These are phyloP conservation scores for Amblyopsis rosae DNA, from an alignment of 2,113 vertebrate genomes.

Conservation along the genomic window DNA sequence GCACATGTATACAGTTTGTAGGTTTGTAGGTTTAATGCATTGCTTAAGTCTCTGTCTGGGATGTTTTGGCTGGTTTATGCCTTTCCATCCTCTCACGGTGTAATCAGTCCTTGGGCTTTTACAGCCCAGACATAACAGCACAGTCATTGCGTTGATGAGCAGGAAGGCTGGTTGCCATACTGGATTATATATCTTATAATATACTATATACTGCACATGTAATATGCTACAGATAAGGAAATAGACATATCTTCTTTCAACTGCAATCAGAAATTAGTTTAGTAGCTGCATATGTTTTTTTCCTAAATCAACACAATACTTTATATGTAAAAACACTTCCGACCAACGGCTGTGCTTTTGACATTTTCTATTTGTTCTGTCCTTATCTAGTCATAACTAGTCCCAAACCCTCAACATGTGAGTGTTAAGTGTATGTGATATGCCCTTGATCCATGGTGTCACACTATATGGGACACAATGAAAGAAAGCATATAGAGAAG, in stretches of 20 bases:
- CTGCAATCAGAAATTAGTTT: background rate
- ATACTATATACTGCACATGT: background rate
- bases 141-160: background rate
- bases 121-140: conserved; percentile 31
- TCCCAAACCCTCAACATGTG: too few species aligned
- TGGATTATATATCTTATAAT: background rate
- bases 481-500: background rate
- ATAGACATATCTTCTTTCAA: background rate
- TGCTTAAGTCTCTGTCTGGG: background rate
- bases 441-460: too few species aligned
- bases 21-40: too few species aligned
- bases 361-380: too few species aligned
- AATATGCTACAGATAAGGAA: background rate
- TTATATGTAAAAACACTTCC: background rate
- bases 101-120: conserved; percentile 15
- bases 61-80: background rate
- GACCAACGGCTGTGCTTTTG: too few species aligned
- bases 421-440: too few species aligned
- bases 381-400: too few species aligned
- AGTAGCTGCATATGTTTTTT: background rate
- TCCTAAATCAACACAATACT: background rate
- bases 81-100: background rate
- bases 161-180: background rate
- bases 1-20: background rate
- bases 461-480: background rate